Evolutionary conservation across 2,113 vertebrate species (phyloP), one percentile per base, ranked within the genome.

Genomic region (Psilopsiagon aurifrons): DNA sequence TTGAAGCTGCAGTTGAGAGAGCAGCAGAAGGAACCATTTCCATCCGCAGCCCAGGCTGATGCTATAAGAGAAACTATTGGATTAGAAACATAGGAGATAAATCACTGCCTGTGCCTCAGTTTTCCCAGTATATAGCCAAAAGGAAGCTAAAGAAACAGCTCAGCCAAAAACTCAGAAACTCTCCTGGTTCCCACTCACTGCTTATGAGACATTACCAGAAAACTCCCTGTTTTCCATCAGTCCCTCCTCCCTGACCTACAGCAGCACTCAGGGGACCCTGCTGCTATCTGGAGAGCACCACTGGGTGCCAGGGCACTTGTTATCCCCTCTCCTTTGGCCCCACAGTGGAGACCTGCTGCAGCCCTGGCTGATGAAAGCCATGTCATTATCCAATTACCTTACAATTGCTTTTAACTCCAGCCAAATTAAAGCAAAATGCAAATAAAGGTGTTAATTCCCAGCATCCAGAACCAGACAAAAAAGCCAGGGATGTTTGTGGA

Each of bases 391-490:
- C 85, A 90, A 31, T 73, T 73, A 85, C 27, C 54, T 47, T 3
- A 13, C 68, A 79, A 83, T 67, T 44, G 3, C 82, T 85, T 69
- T 57, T 73, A 94, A 37, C 90, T 54, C 47, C 7, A 7, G 52
- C 74, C 75, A 68, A 75, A 75, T 15, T 3, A 29, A 87, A 52
- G 47, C 13, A 57, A 87, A 94, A 94, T 69, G 57, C 82, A 85
- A 97, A 94, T 85, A 29, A 78, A 94, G n/a, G 55, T 90, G 78
- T 93, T 94, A 83, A 85, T 88, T 94, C 78, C 70, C n/a, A 19
- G 44, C 20, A 4, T 41, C 57, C 52, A 49, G 60, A 95, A 88
- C 71, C 35, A 96, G 69, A 27, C 62, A 33, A 19, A 60, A 33
- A 47, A 88, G 62, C 23, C 31, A 14, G 47, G 35, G 57, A 14